These are phyloP conservation scores for Bursaphelenchus okinawaensis DNA, from an alignment of 2,888 invertebrate species.

Conservation along the genomic window DNA sequence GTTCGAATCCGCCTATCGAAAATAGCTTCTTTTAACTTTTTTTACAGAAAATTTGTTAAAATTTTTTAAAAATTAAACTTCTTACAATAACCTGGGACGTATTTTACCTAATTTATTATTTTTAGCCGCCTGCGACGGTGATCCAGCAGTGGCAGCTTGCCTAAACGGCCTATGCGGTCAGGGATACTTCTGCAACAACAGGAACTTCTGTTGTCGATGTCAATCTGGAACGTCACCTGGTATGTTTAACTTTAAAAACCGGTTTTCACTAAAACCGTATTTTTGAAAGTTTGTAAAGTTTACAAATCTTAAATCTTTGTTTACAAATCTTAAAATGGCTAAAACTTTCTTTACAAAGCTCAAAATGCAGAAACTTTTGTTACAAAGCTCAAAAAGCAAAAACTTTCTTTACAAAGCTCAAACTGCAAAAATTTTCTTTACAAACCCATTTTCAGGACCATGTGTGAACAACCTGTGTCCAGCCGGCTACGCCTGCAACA, in stretches of 20 bases:
- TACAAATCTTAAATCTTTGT: background rate
- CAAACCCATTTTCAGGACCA: slow-evolving; percentile 31
- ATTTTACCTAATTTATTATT: too few species aligned
- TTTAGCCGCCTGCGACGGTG: slow-evolving; percentile 55
- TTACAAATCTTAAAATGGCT: background rate
- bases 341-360: background rate
- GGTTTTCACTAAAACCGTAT: too few species aligned
- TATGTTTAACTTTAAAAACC: slow-evolving; percentile 1
- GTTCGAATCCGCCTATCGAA: too few species aligned
- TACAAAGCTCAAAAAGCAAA: too few species aligned
- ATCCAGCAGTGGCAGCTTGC: slow-evolving; percentile 55
- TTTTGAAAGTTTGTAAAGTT: background rate
- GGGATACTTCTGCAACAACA: slow-evolving; percentile 53
- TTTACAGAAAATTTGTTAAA: too few species aligned
- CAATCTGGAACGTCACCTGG: slow-evolving; percentile 42
- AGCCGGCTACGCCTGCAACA: slow-evolving; percentile 54
- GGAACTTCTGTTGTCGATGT: slow-evolving; percentile 55
- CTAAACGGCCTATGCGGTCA: slow-evolving; percentile 55
- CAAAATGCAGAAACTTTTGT: slow-evolving; percentile 12
- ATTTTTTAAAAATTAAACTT: too few species aligned
- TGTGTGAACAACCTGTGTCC: slow-evolving; percentile 55
- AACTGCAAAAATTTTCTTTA: background rate
- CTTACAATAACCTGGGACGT: too few species aligned
- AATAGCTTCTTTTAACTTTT: too few species aligned
- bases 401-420: background rate